Evolutionary conservation across 2,888 invertebrate genomes (phyloP).

Genomic region (Junonia oenone): DNA sequence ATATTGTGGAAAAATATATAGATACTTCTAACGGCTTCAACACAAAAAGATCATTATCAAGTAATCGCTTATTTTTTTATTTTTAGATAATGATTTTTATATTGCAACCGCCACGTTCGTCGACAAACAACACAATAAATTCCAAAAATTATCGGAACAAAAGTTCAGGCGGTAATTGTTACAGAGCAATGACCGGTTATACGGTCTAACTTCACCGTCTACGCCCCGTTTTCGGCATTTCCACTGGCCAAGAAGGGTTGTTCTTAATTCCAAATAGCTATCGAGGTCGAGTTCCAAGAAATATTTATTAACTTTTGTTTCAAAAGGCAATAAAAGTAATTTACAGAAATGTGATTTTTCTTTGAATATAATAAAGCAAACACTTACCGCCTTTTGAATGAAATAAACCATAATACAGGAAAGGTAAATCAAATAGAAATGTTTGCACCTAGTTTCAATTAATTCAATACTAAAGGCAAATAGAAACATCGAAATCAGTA

Average conservation of each 20-base stretch:
- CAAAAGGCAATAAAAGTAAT: neutral
- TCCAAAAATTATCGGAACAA: neutral
- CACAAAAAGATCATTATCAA: neutral
- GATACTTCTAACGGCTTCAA: too few species aligned
- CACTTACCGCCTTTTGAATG: too few species aligned
- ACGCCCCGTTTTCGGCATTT: slow-evolving; percentile 11
- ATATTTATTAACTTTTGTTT: neutral
- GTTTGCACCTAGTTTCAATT: too few species aligned
- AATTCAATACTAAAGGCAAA: too few species aligned
- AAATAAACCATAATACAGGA: neutral
- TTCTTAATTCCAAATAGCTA: slow-evolving; percentile 11
- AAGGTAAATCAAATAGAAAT: neutral
- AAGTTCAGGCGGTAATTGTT: slow-evolving; percentile 12
- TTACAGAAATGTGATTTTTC: too few species aligned
- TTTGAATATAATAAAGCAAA: too few species aligned
- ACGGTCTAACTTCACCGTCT: slow-evolving; percentile 14
- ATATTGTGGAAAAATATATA: too few species aligned
- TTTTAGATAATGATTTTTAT: neutral
- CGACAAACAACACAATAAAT: neutral
- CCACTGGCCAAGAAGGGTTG: slow-evolving; percentile 8
- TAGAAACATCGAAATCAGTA: too few species aligned
- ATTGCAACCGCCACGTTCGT: neutral
- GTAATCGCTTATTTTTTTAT: neutral
- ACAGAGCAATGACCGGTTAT: slow-evolving; percentile 21
- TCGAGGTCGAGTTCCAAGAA: neutral